Percentiles rank a stretch among this genome's conserved stretches.
These are phyloP conservation scores for Accipiter cooperii DNA, from an alignment of 2,113 vertebrate species.

Conservation along the genomic window DNA sequence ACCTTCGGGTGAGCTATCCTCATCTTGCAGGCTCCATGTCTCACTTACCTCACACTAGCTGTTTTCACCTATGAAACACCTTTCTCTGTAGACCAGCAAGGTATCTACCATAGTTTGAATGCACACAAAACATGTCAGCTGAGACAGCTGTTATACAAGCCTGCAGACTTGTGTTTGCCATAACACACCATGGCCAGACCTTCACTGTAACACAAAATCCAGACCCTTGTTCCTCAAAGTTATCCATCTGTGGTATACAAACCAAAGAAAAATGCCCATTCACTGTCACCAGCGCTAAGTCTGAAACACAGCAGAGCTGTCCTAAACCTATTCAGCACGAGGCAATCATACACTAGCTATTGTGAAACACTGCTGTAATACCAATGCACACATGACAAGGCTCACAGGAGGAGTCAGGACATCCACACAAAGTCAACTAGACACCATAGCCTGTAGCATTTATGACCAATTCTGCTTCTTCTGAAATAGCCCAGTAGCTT, in stretches of 20 bases:
- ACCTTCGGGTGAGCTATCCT: neutral
- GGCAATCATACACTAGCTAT: rapidly evolving
- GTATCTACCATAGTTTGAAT: too few relatives aligned
- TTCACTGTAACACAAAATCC: neutral
- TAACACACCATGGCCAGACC: neutral
- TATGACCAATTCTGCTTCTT: neutral
- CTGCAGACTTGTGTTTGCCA: neutral
- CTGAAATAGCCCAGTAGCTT: neutral
- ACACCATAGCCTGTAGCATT: neutral
- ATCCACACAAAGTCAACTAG: neutral
- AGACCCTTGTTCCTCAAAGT: neutral
- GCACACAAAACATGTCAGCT: rapidly evolving
- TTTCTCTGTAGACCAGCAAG: neutral
- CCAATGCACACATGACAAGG: rapidly evolving
- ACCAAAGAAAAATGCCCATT: neutral
- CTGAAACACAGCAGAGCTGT: too few relatives aligned
- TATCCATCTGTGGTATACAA: neutral
- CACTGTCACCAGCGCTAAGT: rapidly evolving
- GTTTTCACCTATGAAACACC: neutral
- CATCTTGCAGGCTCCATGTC: rapidly evolving
- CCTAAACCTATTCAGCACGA: neutral
- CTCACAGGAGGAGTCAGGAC: neutral
- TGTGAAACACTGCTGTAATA: neutral
- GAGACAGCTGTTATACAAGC: rapidly evolving
- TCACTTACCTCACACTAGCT: neutral